These are phyloP conservation scores for Bergia sp. DNA, from an alignment of 92 coral and sea anemone genomes.

Conservation along the genomic window DNA sequence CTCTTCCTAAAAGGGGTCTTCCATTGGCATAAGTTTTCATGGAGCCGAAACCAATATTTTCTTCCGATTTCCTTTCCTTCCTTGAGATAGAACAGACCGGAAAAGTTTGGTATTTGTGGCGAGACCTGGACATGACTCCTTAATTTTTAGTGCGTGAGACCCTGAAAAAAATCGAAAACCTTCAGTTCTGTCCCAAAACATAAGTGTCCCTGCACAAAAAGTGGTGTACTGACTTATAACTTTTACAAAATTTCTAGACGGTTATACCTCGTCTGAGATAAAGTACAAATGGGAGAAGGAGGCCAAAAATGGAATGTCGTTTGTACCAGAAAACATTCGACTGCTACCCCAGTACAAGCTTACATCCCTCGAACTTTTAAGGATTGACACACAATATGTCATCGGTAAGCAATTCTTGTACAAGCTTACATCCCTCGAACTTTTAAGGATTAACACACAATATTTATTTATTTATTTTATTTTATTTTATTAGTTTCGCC, in stretches of 20 bases:
- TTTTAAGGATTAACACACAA: constrained; percentile 38
- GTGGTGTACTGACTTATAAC: not conserved
- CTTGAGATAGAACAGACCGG: too few species aligned
- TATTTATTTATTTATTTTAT: not conserved
- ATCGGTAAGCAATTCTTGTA: constrained; percentile 35
- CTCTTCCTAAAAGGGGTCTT: too few species aligned
- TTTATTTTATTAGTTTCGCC: too few species aligned
- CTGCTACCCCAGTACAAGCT: constrained; percentile 66
- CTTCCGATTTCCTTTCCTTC: too few species aligned
- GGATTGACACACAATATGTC: constrained; percentile 44
- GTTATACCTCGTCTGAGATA: constrained; percentile 57
- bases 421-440: constrained; percentile 48
- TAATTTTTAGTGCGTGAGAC: too few species aligned
- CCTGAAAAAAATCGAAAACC: too few species aligned
- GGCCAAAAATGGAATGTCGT: constrained; percentile 58
- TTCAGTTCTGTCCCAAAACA: too few species aligned
- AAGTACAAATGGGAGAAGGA: constrained; percentile 57
- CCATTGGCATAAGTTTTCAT: too few species aligned
- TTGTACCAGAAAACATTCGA: constrained; percentile 65
- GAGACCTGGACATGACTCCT: too few species aligned
- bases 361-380: constrained; percentile 43
- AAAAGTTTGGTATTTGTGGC: too few species aligned
- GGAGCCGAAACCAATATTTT: too few species aligned
- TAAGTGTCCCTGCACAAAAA: not conserved
- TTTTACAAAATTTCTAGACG: constrained; percentile 43